Conservation (phyloP, 2,888 invertebrate species). For the Lypha dubia region DNA sequence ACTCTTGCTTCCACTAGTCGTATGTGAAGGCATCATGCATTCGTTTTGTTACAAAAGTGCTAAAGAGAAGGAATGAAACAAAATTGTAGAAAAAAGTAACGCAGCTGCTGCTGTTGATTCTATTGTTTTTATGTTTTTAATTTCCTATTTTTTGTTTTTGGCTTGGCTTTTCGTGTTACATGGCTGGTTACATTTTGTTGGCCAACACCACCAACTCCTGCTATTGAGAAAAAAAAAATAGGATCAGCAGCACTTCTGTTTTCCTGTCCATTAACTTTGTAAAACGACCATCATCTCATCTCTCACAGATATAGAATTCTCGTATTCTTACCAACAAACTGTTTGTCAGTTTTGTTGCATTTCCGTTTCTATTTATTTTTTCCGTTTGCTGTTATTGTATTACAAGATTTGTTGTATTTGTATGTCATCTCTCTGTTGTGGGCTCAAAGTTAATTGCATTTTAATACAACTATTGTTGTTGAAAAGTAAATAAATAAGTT, state of each 20-base stretch:
- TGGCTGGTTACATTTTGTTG: conserved; percentile 55
- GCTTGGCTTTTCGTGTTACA: conserved; percentile 44
- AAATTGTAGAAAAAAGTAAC: not conserved
- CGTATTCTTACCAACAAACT: conserved; percentile 38
- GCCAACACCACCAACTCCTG: conserved; percentile 28
- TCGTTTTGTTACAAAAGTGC: conserved; percentile 5
- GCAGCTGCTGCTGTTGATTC: conserved; percentile 52
- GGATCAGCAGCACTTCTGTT: conserved; percentile 29
- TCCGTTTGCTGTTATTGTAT: too few relatives aligned
- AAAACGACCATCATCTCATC: conserved; percentile 41
- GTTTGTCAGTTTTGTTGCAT: conserved; percentile 14
- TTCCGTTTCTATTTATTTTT: conserved; percentile 31
- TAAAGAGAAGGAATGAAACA: not conserved
- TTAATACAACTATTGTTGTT: conserved; percentile 29
- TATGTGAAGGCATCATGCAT: conserved; percentile 3
- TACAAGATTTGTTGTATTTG: not conserved
- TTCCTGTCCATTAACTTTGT: conserved; percentile 26
- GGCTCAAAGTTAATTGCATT: conserved; percentile 42
- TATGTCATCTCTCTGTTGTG: conserved; percentile 39
- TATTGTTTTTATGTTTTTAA: conserved; percentile 1
- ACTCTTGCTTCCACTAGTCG: conserved; percentile 37
- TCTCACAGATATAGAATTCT: conserved; percentile 27
- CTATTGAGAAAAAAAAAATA: not conserved
- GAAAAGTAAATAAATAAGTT: not conserved
- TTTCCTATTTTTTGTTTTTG: conserved; percentile 18